Base-by-base conservation (phyloP, 1,140 invertebrate genomes). In the Nautilus pompilius region DNA sequence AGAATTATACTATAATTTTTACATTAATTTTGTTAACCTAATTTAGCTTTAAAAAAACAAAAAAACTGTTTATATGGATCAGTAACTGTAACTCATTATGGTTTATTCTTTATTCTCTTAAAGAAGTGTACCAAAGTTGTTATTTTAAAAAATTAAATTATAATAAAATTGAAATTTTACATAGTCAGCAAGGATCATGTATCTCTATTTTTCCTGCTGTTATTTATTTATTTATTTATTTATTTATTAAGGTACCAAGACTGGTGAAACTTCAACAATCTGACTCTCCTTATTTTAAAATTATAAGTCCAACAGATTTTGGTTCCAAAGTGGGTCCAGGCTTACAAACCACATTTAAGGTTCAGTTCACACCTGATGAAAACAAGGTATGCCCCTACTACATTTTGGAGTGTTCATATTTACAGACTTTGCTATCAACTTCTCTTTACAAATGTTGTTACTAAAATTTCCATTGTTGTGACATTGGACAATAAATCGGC, bases 311-410 rank as follows among this genome's bases (percentile, higher is more conserved):
- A 29, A 61, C 73, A 64, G 76, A 83, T 71, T 77, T 77, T 22
- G 74, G 76, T 26, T 72, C 82, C 59, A 84, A 84, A 70, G 81
- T 83, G 17, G 82, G 80, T 29, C 81, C 82, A 49, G 82, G 82
- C 6, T 68, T 84, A 0, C 77, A 81, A 6, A 78, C 80, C 56
- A 78, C 74, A 59, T 84, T 81, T 68, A 77, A 70, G 60, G 68
- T 84, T 34, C 80, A 82, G 66, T 84, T 84, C 65, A 79, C 70
- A 41, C 82, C 82, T 17, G 80, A 84, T 63, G 78, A 82, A 59
- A 77, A 80, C 46, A 81, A 80, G 72, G 80, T 81, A 59, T 36
- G 65, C 62, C 46, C 45, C 15, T 22, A 15, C 10, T 8, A 49
- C 8, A 49, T 15, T 10, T 22, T 10, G 20, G 20, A 20, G 48